phyloP scores from a whole-genome alignment of 1,140 invertebrate species.

The Anastatus disparis region DNA sequence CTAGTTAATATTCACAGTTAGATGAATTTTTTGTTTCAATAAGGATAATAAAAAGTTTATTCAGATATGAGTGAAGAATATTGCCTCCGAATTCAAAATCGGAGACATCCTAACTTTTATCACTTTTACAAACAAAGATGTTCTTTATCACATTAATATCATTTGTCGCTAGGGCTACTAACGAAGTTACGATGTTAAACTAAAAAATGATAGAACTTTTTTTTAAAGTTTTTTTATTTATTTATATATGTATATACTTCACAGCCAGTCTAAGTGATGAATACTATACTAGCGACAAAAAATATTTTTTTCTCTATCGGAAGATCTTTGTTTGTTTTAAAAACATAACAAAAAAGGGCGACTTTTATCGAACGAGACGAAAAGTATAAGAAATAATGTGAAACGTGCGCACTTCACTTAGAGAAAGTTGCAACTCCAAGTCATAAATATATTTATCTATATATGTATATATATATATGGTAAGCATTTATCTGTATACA shows the following conservation, averaged over 20 bases:
- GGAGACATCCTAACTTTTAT: background rate
- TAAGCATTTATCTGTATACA: conserved; percentile 10
- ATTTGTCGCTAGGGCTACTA: conserved; percentile 33
- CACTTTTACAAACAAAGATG: conserved; percentile 21
- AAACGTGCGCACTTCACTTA: conserved; percentile 21
- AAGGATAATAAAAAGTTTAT: too few relatives aligned
- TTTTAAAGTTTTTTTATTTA: background rate
- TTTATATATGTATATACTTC: conserved; percentile 2
- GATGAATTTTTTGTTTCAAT: too few relatives aligned
- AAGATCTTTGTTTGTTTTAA: conserved; percentile 29
- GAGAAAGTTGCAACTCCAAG: conserved; percentile 45
- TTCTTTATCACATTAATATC: conserved; percentile 37
- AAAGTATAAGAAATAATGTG: background rate
- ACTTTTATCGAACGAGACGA: conserved; percentile 34
- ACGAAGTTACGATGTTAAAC: background rate
- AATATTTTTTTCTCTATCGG: conserved; percentile 25
- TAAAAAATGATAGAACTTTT: too few relatives aligned
- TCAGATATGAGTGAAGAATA: too few relatives aligned
- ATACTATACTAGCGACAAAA: conserved; percentile 32
- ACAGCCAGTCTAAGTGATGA: conserved; percentile 21
- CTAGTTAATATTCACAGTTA: too few relatives aligned
- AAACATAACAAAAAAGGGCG: conserved; percentile 6
- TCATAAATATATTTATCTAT: conserved; percentile 45
- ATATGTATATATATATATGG: conserved; percentile 2
- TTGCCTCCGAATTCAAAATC: too few relatives aligned